These are phyloP conservation scores for Dryocosmus kuriphilus DNA, from an alignment of 2,888 invertebrate genomes.

Conservation along the genomic window DNA sequence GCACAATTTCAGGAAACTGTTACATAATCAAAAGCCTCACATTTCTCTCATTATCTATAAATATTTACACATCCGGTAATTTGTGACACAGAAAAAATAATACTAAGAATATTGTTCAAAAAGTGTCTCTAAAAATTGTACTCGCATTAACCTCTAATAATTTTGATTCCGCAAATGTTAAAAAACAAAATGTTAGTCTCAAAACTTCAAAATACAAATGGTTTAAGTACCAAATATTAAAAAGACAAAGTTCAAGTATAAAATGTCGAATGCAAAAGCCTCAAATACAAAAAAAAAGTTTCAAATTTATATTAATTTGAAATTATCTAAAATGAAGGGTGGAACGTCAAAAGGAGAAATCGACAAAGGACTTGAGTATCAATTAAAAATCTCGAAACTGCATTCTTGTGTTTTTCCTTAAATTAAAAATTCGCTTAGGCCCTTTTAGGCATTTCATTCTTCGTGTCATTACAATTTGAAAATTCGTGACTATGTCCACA, in stretches of 20 bases:
- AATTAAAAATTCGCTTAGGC: too few relatives aligned
- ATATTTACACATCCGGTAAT: neutral
- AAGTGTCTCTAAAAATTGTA: neutral
- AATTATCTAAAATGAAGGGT: too few relatives aligned
- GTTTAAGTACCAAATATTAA: neutral
- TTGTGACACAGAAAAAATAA: neutral
- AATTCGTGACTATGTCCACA: neutral
- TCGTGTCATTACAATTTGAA: neutral
- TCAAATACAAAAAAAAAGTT: too few relatives aligned
- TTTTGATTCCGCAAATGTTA: neutral
- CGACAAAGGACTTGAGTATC: too few relatives aligned
- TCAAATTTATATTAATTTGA: too few relatives aligned
- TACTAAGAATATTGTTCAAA: neutral
- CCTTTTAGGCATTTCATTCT: neutral
- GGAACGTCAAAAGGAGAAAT: too few relatives aligned
- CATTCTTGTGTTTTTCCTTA: too few relatives aligned
- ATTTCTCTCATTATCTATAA: neutral
- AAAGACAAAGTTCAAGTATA: neutral
- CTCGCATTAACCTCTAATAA: neutral
- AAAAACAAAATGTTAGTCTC: neutral
- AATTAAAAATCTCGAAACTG: too few relatives aligned
- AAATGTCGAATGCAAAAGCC: neutral
- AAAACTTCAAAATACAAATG: neutral
- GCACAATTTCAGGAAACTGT: conserved; percentile 7
- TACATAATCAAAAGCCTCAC: neutral